Evolutionary conservation across 2,888 invertebrate species (phyloP).

Genomic region (Invenusta paracnida): DNA sequence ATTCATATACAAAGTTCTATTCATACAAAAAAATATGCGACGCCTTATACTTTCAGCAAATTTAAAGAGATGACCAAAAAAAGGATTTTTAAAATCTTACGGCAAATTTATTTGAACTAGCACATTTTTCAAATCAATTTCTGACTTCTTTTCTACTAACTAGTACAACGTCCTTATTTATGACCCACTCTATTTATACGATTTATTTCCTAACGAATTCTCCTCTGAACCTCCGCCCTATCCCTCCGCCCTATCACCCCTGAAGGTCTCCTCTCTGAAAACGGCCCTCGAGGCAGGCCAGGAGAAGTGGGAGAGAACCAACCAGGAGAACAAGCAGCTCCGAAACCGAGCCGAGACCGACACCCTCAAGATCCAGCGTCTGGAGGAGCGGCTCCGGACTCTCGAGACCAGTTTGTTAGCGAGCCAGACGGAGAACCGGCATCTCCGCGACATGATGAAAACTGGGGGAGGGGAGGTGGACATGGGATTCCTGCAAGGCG

Average conservation of each 20-base stretch:
- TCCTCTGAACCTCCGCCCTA: too few relatives aligned
- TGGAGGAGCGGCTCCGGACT: not conserved
- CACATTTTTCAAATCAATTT: too few relatives aligned
- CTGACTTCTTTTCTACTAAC: too few relatives aligned
- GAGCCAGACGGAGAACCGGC: not conserved
- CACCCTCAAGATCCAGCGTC: constrained; percentile 16
- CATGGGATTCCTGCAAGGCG: not conserved
- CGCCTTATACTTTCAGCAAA: too few relatives aligned
- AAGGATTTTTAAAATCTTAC: too few relatives aligned
- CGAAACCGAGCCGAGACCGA: constrained; percentile 1
- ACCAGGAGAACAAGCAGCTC: not conserved
- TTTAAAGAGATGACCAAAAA: too few relatives aligned
- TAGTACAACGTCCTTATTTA: too few relatives aligned
- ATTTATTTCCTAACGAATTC: too few relatives aligned
- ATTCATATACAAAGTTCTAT: too few relatives aligned
- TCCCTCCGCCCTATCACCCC: not conserved
- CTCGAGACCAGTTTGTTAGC: constrained; percentile 5
- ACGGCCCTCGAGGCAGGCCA: not conserved
- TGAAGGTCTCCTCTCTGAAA: not conserved
- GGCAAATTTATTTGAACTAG: too few relatives aligned
- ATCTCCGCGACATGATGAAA: not conserved
- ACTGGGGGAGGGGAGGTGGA: not conserved
- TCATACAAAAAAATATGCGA: too few relatives aligned
- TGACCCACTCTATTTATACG: too few relatives aligned
- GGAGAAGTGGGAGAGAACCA: constrained; percentile 10